Evolutionary conservation across 2,797 vertebrate genomes (phyloP), one percentile per base, ranked within the genome.

Genomic region (Dallia pectoralis): DNA sequence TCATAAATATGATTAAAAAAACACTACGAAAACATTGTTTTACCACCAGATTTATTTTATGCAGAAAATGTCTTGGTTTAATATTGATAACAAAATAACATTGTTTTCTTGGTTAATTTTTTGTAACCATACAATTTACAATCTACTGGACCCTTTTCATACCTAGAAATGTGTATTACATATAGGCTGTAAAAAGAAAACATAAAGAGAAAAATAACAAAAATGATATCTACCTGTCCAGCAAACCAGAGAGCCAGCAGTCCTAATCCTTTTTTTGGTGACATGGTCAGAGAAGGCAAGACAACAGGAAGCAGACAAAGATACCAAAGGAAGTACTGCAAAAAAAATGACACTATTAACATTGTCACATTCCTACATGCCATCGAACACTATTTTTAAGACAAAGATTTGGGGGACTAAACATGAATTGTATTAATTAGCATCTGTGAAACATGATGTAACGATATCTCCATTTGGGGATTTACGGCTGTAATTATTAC

Each of bases 261-360:
- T 9, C 78, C 74, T 0, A 88, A 0, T 0, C 88, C 93, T 29
- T 86, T 89, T 0, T 0, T 82, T 68, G 93, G 75, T 0, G 95
- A 89, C 75, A 98, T 91, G 56, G 77, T 90, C 79, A 99, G 81
- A 0, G 68, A 84, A 11, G 97, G 96, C 82, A 97, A 90, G 73
- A 97, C 74, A 0, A 96, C 87, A 15, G 98, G 97, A 53, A 99
- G 92, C 5, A 98, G 90, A 82, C 96, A 97, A 74, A 98, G 93
- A 79, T 98, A 99, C 97, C 97, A 99, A 30, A 98, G 90, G 79
- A 99, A 96, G 81, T 96, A 96, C 87, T 96, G 71, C 29, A 71
- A 22, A 15, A 32, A 68, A 69, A 53, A 69, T 5, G 48, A 62
- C 7, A 62, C 22, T 47, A 29, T 49, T 27, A 67, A 30, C 11